These are phyloP conservation scores for Acanthurus leucopareius DNA, from an alignment of 2,797 vertebrate species.

Conservation along the genomic window DNA sequence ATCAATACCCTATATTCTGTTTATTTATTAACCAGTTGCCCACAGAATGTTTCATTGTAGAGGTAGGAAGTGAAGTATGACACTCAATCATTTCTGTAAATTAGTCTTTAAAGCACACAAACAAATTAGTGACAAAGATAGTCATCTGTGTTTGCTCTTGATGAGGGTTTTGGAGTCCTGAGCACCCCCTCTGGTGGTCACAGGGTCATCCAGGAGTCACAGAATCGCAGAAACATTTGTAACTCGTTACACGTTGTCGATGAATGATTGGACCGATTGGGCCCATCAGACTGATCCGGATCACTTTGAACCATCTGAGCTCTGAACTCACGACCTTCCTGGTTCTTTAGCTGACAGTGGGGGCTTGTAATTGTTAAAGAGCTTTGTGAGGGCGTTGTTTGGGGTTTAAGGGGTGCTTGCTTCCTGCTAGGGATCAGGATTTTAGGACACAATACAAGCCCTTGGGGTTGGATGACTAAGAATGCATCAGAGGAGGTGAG, in stretches of 20 bases:
- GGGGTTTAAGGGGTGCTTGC: constrained; percentile 75
- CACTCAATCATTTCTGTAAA: background rate
- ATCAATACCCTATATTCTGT: background rate
- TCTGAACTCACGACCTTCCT: constrained; percentile 68
- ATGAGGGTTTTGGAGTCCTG: constrained; percentile 6
- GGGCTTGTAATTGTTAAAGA: constrained; percentile 75
- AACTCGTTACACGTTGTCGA: constrained; percentile 38
- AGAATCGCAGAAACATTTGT: constrained; percentile 31
- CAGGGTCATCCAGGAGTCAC: constrained; percentile 6
- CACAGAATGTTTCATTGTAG: background rate
- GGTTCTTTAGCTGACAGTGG: constrained; percentile 48
- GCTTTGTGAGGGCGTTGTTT: constrained; percentile 70
- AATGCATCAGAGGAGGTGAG: constrained; percentile 60
- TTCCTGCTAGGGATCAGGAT: constrained; percentile 80
- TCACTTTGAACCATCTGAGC: constrained; percentile 72
- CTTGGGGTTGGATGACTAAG: constrained; percentile 74
- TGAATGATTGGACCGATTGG: constrained; percentile 35
- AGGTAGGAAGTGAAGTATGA: background rate
- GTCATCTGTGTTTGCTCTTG: background rate
- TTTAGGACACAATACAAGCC: constrained; percentile 75
- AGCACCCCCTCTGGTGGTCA: constrained; percentile 36
- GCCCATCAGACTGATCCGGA: constrained; percentile 18
- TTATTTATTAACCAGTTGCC: background rate
- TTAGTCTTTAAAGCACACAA: background rate
- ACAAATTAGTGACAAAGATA: background rate